phyloP scores from a whole-genome alignment of 2,113 vertebrate species.

The Lycaon pictus region DNA sequence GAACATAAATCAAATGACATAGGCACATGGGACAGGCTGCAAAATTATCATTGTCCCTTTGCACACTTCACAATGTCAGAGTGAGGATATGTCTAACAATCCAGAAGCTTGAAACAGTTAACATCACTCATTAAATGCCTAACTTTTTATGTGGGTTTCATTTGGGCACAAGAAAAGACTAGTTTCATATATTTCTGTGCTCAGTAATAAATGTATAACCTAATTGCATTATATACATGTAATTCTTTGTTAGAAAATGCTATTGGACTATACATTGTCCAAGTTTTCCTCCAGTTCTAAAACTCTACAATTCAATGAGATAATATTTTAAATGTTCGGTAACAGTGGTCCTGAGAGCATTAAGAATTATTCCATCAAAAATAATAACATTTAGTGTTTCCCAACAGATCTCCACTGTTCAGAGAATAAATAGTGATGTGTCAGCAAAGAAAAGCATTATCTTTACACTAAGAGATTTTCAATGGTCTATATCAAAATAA shows the following conservation, averaged over 20 bases:
- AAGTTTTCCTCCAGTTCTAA: constrained; percentile 15
- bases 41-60: constrained; percentile 74
- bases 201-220: constrained; percentile 4
- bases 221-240: not conserved
- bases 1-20: constrained; percentile 79
- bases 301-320: not conserved
- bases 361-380: constrained; percentile 12
- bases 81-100: constrained; percentile 6
- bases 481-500: not conserved
- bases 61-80: constrained; percentile 70
- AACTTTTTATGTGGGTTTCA: constrained; percentile 33
- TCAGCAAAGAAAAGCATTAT: constrained; percentile 15
- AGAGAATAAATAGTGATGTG: constrained; percentile 21
- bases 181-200: not conserved
- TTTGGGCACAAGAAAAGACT: constrained; percentile 6
- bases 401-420: not conserved
- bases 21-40: constrained; percentile 66
- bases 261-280: not conserved
- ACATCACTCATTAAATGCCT: not conserved
- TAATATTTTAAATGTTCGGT: constrained; percentile 36
- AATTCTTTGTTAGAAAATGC: not conserved
- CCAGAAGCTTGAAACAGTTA: constrained; percentile 38
- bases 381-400: not conserved
- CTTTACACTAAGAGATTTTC: not conserved
- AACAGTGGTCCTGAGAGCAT: not conserved